These are phyloP conservation scores for Drosophila pachea DNA, from an alignment of 1,140 invertebrate genomes.

Conservation along the genomic window DNA sequence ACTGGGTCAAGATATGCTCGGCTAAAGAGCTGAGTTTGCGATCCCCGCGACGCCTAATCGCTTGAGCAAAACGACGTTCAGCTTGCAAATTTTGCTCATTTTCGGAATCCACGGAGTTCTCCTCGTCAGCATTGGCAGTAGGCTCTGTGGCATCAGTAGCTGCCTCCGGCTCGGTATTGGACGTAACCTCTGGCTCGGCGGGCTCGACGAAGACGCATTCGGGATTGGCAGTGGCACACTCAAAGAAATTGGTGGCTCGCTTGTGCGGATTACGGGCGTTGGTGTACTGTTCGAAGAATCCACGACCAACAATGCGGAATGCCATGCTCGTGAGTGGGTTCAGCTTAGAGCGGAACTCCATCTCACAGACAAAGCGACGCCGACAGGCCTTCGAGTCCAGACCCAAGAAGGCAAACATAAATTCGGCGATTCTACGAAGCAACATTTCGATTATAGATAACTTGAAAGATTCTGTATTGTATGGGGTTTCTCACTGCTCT, in stretches of 20 bases:
- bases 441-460: background rate
- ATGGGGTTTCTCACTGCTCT: conserved; percentile 56
- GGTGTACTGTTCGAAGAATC: conserved; percentile 75
- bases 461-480: background rate
- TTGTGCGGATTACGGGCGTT: conserved; percentile 56
- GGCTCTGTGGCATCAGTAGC: conserved; percentile 4
- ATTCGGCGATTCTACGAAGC: conserved; percentile 61
- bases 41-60: conserved; percentile 49
- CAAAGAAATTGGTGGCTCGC: conserved; percentile 57
- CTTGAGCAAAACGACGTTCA: conserved; percentile 53
- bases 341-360: conserved; percentile 72
- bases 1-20: conserved; percentile 64
- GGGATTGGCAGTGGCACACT: conserved; percentile 68
- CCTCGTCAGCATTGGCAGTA: conserved; percentile 13
- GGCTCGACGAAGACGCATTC: conserved; percentile 72
- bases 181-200: conserved; percentile 20
- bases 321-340: conserved; percentile 76
- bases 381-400: conserved; percentile 71
- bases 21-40: conserved; percentile 57
- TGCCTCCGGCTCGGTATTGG: background rate
- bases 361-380: conserved; percentile 76
- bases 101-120: conserved; percentile 37
- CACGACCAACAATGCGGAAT: conserved; percentile 72
- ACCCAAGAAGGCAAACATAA: conserved; percentile 74
- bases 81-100: conserved; percentile 63